phyloP scores from a whole-genome alignment of 2,113 vertebrate genomes.

The Micronisus gabar region DNA sequence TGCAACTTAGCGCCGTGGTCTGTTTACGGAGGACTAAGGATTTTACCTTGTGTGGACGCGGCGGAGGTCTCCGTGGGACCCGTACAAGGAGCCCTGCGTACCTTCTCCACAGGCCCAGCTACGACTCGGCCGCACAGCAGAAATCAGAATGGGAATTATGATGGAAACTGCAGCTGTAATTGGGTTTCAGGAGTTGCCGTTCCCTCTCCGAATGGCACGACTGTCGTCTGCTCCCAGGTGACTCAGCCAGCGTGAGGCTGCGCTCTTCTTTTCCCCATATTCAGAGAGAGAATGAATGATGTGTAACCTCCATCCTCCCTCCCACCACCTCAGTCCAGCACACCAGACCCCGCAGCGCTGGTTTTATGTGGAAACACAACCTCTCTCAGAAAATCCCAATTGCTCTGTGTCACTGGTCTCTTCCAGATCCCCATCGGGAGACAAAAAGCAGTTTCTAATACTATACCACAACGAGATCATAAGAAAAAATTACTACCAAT shows the following conservation, averaged over 20 bases:
- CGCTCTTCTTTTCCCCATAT: neutral
- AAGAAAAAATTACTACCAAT: neutral
- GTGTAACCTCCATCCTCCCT: accelerated
- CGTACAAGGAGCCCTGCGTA: accelerated
- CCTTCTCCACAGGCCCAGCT: neutral
- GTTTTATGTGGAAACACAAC: neutral
- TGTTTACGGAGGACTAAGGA: neutral
- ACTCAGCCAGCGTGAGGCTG: neutral
- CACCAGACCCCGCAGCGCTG: no score
- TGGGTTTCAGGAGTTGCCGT: neutral
- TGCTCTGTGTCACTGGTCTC: neutral
- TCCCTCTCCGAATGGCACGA: neutral
- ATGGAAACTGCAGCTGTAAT: neutral
- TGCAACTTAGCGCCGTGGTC: accelerated
- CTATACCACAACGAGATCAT: neutral
- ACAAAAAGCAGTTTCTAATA: neutral
- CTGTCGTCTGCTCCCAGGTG: neutral
- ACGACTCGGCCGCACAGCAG: accelerated
- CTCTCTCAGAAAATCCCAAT: neutral
- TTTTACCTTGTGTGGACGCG: neutral
- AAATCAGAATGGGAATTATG: neutral
- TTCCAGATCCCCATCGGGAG: neutral
- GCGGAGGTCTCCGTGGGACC: accelerated
- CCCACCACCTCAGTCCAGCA: no score
- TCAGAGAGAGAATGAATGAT: neutral